Percentiles rank a stretch among this genome's conserved stretches.
These are phyloP conservation scores for Zalophus californianus DNA, from an alignment of 2,797 vertebrate genomes.

Conservation along the genomic window DNA sequence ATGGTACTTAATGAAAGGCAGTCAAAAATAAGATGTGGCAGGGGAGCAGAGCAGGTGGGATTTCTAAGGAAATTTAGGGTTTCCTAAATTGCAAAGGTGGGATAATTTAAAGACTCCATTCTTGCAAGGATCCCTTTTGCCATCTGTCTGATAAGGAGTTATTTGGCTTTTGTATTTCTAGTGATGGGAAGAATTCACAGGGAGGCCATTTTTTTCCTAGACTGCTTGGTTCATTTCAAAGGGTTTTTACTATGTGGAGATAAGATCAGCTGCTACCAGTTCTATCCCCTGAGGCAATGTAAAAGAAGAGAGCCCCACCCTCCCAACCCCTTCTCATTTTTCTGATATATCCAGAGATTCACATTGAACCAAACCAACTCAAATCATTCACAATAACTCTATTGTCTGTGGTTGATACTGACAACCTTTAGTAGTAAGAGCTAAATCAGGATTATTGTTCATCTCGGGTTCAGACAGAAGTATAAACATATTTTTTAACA, in stretches of 20 bases:
- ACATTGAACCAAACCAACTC: background rate
- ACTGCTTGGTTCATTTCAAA: background rate
- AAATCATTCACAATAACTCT: background rate
- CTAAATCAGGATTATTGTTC: background rate
- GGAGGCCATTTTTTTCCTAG: background rate
- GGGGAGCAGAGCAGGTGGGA: background rate
- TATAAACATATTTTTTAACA: background rate
- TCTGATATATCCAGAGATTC: background rate
- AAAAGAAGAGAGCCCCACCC: background rate
- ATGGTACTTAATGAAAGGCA: background rate
- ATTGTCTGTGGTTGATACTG: background rate
- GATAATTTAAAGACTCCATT: background rate
- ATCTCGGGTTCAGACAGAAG: background rate
- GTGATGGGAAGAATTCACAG: background rate
- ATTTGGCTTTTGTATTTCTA: background rate
- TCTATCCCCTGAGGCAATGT: background rate
- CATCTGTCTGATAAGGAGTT: background rate
- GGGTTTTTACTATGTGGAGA: background rate
- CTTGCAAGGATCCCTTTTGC: background rate
- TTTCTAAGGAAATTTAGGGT: constrained; percentile 18
- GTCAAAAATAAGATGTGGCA: background rate
- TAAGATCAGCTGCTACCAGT: background rate
- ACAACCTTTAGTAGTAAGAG: background rate
- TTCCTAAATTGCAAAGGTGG: background rate
- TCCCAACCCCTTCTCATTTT: background rate